These are phyloP conservation scores for Varanus komodoensis DNA, from an alignment of 2,113 vertebrate species.

Conservation along the genomic window DNA sequence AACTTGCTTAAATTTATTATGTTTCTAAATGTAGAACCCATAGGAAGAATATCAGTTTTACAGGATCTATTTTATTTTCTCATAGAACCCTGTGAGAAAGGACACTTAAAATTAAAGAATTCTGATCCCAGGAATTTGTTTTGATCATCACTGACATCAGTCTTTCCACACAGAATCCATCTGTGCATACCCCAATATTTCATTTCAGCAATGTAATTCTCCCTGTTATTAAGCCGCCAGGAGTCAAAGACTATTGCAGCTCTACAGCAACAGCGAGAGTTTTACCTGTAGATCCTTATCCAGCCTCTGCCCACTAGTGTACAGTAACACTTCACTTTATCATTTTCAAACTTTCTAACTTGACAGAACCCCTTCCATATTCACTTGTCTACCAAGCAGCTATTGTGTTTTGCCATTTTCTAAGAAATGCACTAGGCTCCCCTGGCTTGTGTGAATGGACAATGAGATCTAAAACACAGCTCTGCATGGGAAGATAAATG, in stretches of 20 bases:
- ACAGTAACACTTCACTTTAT: background rate
- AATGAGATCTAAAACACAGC: background rate
- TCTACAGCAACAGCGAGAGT: no score
- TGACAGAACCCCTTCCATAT: background rate
- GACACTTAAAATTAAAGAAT: no score
- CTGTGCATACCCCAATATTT: no score
- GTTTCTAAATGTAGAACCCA: background rate
- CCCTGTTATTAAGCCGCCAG: no score
- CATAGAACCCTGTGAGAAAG: no score
- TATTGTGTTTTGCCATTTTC: background rate
- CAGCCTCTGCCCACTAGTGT: background rate
- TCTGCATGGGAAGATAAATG: background rate
- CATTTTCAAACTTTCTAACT: background rate
- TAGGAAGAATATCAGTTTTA: background rate
- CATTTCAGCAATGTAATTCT: no score
- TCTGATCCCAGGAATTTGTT: no score
- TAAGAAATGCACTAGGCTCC: background rate
- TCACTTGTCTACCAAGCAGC: background rate
- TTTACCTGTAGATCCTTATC: no score
- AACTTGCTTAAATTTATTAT: background rate
- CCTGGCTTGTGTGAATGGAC: background rate
- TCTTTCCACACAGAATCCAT: no score
- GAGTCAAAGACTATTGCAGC: no score
- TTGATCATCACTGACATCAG: no score
- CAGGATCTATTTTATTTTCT: no score